Percentiles rank a stretch among this genome's conserved stretches.
Conservation (phyloP, 2,113 vertebrate species). For the Ginglymostoma cirratum region DNA sequence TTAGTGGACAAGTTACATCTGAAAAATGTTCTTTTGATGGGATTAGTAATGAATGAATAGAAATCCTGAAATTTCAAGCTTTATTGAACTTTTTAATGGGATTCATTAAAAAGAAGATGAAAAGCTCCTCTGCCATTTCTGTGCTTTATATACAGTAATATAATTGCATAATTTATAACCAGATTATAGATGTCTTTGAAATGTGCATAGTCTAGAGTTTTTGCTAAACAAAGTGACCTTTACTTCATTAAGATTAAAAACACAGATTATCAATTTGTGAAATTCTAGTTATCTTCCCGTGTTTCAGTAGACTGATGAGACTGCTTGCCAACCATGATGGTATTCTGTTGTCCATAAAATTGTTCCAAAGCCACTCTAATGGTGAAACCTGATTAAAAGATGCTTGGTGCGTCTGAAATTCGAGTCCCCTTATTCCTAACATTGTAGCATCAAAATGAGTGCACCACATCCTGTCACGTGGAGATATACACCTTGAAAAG, state of each 20-base stretch:
- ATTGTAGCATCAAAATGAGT: neutral
- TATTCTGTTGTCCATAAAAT: neutral
- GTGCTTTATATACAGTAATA: slow-evolving; percentile 37
- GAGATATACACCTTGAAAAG: neutral
- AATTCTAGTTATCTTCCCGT: slow-evolving; percentile 13
- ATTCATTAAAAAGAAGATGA: slow-evolving; percentile 37
- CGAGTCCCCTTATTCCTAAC: neutral
- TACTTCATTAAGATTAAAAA: slow-evolving; percentile 37
- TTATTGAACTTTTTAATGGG: slow-evolving; percentile 38
- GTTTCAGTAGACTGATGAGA: neutral
- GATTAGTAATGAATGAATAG: slow-evolving; percentile 37
- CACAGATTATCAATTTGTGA: slow-evolving; percentile 9
- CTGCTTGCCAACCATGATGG: neutral
- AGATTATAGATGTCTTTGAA: slow-evolving; percentile 35
- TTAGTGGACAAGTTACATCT: slow-evolving; percentile 34
- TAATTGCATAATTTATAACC: slow-evolving; percentile 36
- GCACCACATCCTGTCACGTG: neutral
- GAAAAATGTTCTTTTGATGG: slow-evolving; percentile 35
- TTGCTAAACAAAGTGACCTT: slow-evolving; percentile 28
- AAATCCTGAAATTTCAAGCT: slow-evolving; percentile 33
- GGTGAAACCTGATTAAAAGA: neutral
- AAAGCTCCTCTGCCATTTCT: slow-evolving; percentile 35
- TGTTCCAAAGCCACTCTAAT: neutral
- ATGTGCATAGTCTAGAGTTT: slow-evolving; percentile 17
- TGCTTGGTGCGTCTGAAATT: neutral